Conservation (phyloP, 1,140 invertebrate genomes). For the Gonatopus flavifemur region DNA sequence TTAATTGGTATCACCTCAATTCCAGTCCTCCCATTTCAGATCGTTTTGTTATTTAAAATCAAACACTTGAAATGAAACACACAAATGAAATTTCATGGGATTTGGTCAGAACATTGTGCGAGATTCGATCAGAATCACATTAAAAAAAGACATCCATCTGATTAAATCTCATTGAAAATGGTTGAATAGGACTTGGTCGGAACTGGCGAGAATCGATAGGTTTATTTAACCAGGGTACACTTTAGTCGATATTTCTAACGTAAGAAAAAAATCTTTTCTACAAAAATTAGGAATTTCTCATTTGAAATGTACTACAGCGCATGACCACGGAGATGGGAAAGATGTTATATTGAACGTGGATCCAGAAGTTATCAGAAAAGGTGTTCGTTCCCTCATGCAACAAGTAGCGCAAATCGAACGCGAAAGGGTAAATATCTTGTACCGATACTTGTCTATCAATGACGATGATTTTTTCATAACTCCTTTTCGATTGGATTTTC, state of each 20-base stretch:
- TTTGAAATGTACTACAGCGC: conserved; percentile 25
- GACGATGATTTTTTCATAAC: no score
- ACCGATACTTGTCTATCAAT: conserved; percentile 5
- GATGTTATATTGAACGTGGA: conserved; percentile 74
- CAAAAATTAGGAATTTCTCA: conserved; percentile 4
- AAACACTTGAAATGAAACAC: no score
- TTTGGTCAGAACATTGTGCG: no score
- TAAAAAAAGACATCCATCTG: no score
- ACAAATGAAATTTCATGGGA: no score
- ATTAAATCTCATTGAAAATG: no score
- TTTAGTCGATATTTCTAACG: neutral
- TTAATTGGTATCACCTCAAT: no score
- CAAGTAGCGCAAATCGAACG: conserved; percentile 86
- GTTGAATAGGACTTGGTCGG: no score
- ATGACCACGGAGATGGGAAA: conserved; percentile 62
- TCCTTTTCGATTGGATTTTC: neutral
- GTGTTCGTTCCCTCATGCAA: conserved; percentile 83
- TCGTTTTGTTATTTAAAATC: no score
- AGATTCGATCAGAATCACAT: no score
- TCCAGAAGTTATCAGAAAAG: conserved; percentile 83
- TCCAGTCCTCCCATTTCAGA: no score
- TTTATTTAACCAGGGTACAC: neutral
- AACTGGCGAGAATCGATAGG: no score
- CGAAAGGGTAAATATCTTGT: conserved; percentile 65
- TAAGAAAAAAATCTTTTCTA: conserved; percentile 4